Conservation (phyloP, 2,113 vertebrate species). For the Bostrychus sinensis region DNA sequence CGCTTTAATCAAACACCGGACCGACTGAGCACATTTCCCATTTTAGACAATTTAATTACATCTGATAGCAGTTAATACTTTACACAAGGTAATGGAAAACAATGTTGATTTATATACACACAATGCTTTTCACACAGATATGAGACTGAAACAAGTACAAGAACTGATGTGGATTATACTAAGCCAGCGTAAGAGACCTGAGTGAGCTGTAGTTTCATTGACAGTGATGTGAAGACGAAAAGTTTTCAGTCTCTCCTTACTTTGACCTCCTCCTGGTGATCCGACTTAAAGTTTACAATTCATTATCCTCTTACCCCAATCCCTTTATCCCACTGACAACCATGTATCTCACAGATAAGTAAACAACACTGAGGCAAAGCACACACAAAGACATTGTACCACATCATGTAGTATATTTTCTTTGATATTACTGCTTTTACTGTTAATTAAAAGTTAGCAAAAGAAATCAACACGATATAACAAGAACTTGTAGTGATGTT, state of each 20-base stretch:
- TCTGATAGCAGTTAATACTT: conserved; percentile 2
- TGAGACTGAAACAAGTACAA: not conserved
- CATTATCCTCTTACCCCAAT: conserved; percentile 70
- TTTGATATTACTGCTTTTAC: not conserved
- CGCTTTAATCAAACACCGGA: not conserved
- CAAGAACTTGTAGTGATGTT: not conserved
- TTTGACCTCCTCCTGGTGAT: conserved; percentile 50
- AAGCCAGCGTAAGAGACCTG: not conserved
- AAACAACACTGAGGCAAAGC: conserved; percentile 20
- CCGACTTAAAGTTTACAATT: conserved; percentile 57
- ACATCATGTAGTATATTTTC: not conserved
- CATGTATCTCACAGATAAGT: conserved; percentile 43
- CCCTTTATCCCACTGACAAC: conserved; percentile 49
- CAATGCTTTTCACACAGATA: not conserved
- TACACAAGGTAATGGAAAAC: conserved; percentile 4
- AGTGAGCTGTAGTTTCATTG: not conserved
- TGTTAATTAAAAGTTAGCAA: not conserved
- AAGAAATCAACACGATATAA: too few species aligned
- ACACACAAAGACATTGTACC: conserved; percentile 9
- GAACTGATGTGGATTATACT: conserved; percentile 6
- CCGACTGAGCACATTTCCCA: not conserved
- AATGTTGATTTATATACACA: conserved; percentile 8
- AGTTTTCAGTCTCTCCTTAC: conserved; percentile 32
- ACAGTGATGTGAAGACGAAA: not conserved
- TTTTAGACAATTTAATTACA: conserved; percentile 2